Base-by-base conservation (phyloP, 1,140 invertebrate genomes). In the Cylas formicarius region DNA sequence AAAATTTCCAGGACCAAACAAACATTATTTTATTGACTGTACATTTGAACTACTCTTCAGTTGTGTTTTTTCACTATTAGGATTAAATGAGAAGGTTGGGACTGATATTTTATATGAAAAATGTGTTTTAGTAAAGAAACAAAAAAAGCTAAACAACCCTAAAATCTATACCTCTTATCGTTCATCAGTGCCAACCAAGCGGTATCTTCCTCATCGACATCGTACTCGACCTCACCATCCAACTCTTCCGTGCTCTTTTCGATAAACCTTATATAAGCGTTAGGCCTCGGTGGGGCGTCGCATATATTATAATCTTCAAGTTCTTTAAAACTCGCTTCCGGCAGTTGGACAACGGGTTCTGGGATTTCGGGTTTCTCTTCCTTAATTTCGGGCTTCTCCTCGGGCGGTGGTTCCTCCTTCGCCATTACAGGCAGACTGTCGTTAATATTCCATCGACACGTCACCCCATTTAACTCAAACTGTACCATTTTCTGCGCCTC, bases 161-260 rank as follows among this genome's bases (percentile, higher is more conserved):
- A 26, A 11, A 40, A n/a, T n/a, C n/a, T n/a, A 11, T 19, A 48
- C 46, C 46, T 55, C 78, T 78, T 56, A 54, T 90, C 83, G 67
- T 97, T 97, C 34, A 94, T 83, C 24, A 94, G 75, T 33, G 81
- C 75, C 26, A 97, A 62, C 93, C 92, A 97, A 1, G 88, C 87
- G 31, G 85, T 85, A 62, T 97, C 93, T 70, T 97, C 93, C 68
- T 97, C 94, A 68, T 98, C 95, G 50, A 97, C 82, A 72, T 98
- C 94, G 76, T 97, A 97, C 63, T 98, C 94, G 2, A 97, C 80
- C 58, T 90, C 86, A 48, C 82, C 85, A 71, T 97, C 92, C 27
- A 97, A 70, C 66, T 97, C 93, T 67, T 98, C 93, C 4, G 80
- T 78, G 29, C 88, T 89, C 59, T 92, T 90, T 65, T 98, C 94